These are phyloP conservation scores for Mya arenaria DNA, from an alignment of 1,140 invertebrate genomes.

Conservation along the genomic window DNA sequence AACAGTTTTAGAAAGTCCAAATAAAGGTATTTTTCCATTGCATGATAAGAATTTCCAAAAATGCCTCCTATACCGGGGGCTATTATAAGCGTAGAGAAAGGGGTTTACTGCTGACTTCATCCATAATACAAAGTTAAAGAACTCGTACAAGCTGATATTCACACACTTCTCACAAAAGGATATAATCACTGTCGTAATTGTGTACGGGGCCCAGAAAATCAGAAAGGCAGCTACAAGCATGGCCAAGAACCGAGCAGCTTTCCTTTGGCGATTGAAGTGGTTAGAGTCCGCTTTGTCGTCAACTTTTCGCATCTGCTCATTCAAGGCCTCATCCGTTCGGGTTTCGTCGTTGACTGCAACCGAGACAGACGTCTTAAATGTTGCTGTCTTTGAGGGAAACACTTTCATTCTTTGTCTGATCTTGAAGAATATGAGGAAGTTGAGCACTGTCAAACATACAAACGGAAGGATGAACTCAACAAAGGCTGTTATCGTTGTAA, in stretches of 20 bases:
- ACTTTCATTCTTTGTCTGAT: conserved; percentile 51
- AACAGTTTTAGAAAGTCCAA: too few species aligned
- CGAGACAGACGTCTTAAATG: too few species aligned
- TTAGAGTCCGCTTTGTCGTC: not conserved
- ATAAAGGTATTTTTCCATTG: too few species aligned
- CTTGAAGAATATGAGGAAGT: conserved; percentile 59
- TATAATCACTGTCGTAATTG: conserved; percentile 60
- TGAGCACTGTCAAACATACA: conserved; percentile 54
- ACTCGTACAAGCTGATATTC: conserved; percentile 63
- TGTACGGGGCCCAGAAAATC: conserved; percentile 68
- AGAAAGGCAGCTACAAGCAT: conserved; percentile 62
- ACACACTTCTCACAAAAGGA: conserved; percentile 64
- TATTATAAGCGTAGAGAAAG: conserved; percentile 71
- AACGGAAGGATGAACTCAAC: conserved; percentile 70
- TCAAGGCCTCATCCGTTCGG: too few species aligned
- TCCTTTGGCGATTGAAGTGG: conserved; percentile 24
- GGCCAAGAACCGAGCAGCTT: conserved; percentile 63
- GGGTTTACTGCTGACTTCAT: conserved; percentile 74
- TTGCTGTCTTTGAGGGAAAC: not conserved
- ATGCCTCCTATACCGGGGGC: conserved; percentile 55
- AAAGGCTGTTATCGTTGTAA: conserved; percentile 58
- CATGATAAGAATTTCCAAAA: conserved; percentile 55
- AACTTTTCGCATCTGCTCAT: too few species aligned
- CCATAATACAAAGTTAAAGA: conserved; percentile 72
- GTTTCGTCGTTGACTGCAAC: too few species aligned